These are phyloP conservation scores for Dendrocincla fuliginosa DNA, from an alignment of 2,797 vertebrate species.

Conservation along the genomic window DNA sequence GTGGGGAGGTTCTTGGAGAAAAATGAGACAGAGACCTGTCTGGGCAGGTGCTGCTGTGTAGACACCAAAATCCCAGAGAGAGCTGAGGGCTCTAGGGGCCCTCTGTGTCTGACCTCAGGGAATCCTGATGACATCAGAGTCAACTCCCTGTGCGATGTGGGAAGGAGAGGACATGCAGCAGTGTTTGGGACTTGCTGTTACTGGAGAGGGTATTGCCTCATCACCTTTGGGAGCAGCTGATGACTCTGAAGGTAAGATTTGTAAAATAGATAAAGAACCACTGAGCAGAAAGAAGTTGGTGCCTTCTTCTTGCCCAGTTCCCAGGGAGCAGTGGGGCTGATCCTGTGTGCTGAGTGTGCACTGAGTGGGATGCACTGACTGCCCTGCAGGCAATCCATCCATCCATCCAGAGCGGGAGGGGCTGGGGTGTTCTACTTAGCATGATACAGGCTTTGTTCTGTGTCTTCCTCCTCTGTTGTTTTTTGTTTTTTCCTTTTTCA, in stretches of 20 bases:
- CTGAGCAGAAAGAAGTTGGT: not conserved
- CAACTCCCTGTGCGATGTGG: not conserved
- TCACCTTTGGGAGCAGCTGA: not conserved
- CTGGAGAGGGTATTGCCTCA: not conserved
- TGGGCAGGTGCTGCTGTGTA: not conserved
- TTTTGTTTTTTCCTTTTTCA: not conserved
- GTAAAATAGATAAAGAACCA: not conserved
- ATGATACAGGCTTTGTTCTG: not conserved
- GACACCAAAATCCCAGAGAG: not conserved
- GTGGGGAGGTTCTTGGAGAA: not conserved
- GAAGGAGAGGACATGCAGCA: not conserved
- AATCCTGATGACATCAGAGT: not conserved
- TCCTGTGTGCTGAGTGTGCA: not conserved
- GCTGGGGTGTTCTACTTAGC: not conserved
- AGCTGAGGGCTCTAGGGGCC: not conserved
- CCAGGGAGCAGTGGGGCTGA: not conserved
- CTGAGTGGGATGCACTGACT: not conserved
- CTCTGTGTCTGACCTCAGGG: not conserved
- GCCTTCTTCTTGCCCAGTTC: not conserved
- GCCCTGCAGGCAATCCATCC: not conserved
- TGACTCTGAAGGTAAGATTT: not conserved
- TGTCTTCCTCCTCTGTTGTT: not conserved
- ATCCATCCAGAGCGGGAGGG: not conserved
- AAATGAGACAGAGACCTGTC: not conserved
- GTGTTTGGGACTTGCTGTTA: not conserved